These are phyloP conservation scores for Zenarchopterus dispar DNA, from an alignment of 2,797 vertebrate species.

Conservation along the genomic window DNA sequence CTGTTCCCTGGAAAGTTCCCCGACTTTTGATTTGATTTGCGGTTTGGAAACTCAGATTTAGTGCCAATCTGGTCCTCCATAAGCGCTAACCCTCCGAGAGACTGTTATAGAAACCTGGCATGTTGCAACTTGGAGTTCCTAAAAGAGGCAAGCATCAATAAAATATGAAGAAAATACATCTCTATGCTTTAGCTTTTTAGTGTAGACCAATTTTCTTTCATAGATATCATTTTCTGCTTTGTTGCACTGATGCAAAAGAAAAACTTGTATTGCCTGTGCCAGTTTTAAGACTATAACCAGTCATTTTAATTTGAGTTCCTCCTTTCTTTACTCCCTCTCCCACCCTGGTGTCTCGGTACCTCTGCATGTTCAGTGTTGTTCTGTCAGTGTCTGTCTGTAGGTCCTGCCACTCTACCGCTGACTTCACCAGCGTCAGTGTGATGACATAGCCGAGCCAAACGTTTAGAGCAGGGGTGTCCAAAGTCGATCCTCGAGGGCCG, in stretches of 20 bases:
- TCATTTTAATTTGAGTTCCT: slow-evolving; percentile 47
- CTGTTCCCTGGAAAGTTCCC: slow-evolving; percentile 58
- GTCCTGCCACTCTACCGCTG: slow-evolving; percentile 18
- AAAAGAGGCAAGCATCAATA: slow-evolving; percentile 29
- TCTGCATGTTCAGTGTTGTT: slow-evolving; percentile 75
- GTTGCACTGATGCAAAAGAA: slow-evolving; percentile 23
- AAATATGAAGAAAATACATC: slow-evolving; percentile 1
- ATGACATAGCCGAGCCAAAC: slow-evolving; percentile 37
- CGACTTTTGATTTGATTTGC: slow-evolving; percentile 66
- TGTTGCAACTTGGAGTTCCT: slow-evolving; percentile 41
- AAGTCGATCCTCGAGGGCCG: no score
- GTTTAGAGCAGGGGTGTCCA: background rate
- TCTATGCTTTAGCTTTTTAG: slow-evolving; percentile 24
- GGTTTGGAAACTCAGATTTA: slow-evolving; percentile 74
- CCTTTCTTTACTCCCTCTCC: slow-evolving; percentile 51
- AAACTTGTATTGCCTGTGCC: slow-evolving; percentile 26
- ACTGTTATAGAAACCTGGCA: slow-evolving; percentile 35
- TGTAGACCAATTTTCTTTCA: slow-evolving; percentile 27
- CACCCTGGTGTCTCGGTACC: slow-evolving; percentile 41
- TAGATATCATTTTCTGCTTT: slow-evolving; percentile 40
- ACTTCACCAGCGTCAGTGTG: slow-evolving; percentile 46
- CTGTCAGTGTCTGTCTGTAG: slow-evolving; percentile 47
- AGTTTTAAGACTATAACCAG: slow-evolving; percentile 13
- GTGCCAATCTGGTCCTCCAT: slow-evolving; percentile 8
- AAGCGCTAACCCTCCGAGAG: slow-evolving; percentile 14